Percentiles rank a stretch among this genome's conserved stretches.
These are phyloP conservation scores for Chlamydotis undulata DNA, from an alignment of 2,113 vertebrate species.

Conservation along the genomic window DNA sequence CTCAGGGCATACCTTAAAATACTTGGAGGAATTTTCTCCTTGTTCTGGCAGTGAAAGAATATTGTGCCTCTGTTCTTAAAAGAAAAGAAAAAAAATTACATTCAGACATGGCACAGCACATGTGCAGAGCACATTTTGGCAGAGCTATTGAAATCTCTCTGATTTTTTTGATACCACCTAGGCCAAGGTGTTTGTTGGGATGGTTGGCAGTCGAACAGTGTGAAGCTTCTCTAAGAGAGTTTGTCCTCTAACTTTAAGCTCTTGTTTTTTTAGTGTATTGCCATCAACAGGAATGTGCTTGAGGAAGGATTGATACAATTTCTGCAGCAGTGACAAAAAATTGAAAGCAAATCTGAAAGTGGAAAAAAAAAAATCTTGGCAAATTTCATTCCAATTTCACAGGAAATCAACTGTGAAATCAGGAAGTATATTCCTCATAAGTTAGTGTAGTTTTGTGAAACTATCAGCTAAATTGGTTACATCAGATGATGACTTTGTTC, in stretches of 20 bases:
- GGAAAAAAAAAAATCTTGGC: not conserved
- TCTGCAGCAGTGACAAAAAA: not conserved
- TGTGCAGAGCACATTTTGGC: not conserved
- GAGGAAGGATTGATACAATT: not conserved
- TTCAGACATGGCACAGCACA: not conserved
- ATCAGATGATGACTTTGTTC: not conserved
- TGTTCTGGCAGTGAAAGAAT: not conserved
- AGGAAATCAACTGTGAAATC: not conserved
- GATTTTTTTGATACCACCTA: not conserved
- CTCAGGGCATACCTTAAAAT: not conserved
- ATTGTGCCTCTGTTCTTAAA: not conserved
- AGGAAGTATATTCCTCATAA: not conserved
- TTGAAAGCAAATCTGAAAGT: not conserved
- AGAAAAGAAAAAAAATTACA: not conserved
- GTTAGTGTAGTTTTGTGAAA: not conserved
- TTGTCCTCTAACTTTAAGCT: not conserved
- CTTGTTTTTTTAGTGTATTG: not conserved
- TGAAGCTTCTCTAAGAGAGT: not conserved
- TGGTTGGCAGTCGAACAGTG: not conserved
- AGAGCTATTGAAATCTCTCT: not conserved
- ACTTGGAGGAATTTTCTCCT: not conserved
- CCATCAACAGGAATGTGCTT: not conserved
- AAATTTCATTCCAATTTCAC: not conserved
- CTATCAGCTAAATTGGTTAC: not conserved
- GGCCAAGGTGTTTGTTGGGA: not conserved